Evolutionary conservation across 2,113 vertebrate species (phyloP), one percentile per base, ranked within the genome.

Genomic region (Sinocyclocheilus anshuiensis): DNA sequence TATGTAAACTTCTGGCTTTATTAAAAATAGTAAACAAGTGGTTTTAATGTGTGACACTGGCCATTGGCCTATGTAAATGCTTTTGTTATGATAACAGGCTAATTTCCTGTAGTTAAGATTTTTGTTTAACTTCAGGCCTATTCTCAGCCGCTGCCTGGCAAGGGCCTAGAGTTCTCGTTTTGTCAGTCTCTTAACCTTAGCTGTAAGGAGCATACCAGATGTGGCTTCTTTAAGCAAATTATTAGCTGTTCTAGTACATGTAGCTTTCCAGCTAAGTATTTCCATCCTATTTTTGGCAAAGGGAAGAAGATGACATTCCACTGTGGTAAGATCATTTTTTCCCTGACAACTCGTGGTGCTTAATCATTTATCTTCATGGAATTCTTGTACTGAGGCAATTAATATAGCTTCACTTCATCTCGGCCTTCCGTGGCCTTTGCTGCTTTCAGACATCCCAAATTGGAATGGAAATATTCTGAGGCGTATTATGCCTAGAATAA

Each of bases 21-120:
- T 86, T 90, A 92, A 93, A 96, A 96, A 95, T 93, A 92, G 92
- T 94, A 95, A 96, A 96, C 93, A 96, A 93, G 89, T 92, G 90
- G 84, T 87, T 84, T 96, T 96, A 94, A 92, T 90, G 88, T 93
- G 89, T 94, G 91, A 90, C 91, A 88, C 93, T 96, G 95, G 95
- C 95, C 89, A 92, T 90, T 92, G 91, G 96, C 96, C 96, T 97
- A 96, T 86, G 91, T 94, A 97, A 97, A 98, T 95, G 95, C 95
- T 96, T 96, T 92, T 93, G 93, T 94, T 96, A 93, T 90, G 92
- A 96, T 96, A 97, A 96, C 96, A 96, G 95, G 91, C 93, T 89
- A 92, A 96, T 96, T 98, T 98, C 97, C 97, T 97, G 96, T 94
- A 82, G 91, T 96, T 97, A 96, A 95, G 94, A 93, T 94, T 96